phyloP scores from a whole-genome alignment of 2,113 vertebrate species.

The Eublepharis macularius region DNA sequence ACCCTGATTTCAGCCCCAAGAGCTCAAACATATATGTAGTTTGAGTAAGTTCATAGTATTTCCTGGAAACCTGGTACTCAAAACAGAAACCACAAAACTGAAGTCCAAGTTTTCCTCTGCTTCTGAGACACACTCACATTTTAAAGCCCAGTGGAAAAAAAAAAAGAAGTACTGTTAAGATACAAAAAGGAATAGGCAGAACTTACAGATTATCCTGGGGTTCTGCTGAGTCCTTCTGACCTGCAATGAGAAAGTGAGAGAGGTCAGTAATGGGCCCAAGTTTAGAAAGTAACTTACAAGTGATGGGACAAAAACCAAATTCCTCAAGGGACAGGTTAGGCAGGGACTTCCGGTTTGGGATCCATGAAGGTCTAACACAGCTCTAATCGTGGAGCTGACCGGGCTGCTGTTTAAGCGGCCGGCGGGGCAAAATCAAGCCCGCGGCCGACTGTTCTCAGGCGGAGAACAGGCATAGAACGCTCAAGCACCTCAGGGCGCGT shows the following conservation, averaged over 20 bases:
- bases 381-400: too few relatives aligned
- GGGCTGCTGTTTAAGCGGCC: too few relatives aligned
- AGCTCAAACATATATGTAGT: background rate
- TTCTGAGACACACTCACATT: background rate
- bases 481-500: too few relatives aligned
- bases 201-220: slow-evolving; percentile 61
- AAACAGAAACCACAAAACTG: background rate
- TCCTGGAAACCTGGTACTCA: background rate
- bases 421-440: too few relatives aligned
- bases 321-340: background rate
- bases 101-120: background rate
- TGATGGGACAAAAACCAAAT: background rate
- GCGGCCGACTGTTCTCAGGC: too few relatives aligned
- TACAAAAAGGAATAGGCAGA: slow-evolving; percentile 8
- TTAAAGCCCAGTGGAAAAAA: background rate
- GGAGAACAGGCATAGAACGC: too few relatives aligned
- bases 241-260: slow-evolving; percentile 46
- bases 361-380: too few relatives aligned
- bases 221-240: slow-evolving; percentile 42
- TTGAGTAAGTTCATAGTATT: background rate
- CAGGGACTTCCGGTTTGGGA: too few relatives aligned
- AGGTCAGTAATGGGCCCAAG: background rate
- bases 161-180: background rate
- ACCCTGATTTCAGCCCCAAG: background rate
- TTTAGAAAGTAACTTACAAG: background rate